A percentile compares a stretch with the other conserved stretches of the same genome.
phyloP scores from a whole-genome alignment of 1,140 invertebrate genomes.

The Drosophila trapezifrons region DNA sequence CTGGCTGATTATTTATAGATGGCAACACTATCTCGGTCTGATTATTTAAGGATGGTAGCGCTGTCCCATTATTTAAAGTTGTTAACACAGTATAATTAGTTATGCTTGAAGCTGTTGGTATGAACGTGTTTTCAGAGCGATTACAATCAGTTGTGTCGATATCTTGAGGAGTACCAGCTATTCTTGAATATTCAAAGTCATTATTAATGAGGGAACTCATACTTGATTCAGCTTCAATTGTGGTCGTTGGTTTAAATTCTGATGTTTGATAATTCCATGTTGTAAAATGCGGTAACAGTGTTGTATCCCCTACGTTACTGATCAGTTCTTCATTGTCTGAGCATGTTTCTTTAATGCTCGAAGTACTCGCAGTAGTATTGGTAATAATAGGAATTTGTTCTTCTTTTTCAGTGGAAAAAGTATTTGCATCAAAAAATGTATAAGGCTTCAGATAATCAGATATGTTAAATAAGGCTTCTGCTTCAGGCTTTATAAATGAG shows the following conservation, averaged over 20 bases:
- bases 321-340: not conserved
- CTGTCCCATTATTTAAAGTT: constrained; percentile 5
- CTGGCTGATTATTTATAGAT: constrained; percentile 9
- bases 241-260: not conserved
- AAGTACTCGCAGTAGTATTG: constrained; percentile 11
- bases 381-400: constrained; percentile 1
- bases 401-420: constrained; percentile 25
- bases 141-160: constrained; percentile 26
- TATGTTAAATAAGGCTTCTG: constrained; percentile 54
- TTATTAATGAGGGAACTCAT: constrained; percentile 15
- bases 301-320: not conserved
- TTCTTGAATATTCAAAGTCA: constrained; percentile 4
- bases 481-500: constrained; percentile 14
- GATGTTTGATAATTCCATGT: constrained; percentile 32
- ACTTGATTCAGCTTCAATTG: constrained; percentile 1
- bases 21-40: not conserved
- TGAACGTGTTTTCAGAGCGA: constrained; percentile 41
- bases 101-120: constrained; percentile 32
- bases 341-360: constrained; percentile 10
- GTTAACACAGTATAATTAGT: not conserved
- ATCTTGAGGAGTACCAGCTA: constrained; percentile 30
- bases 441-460: constrained; percentile 68
- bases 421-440: constrained; percentile 46
- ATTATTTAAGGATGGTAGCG: not conserved
- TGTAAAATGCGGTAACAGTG: constrained; percentile 10